Conservation (phyloP, 1,140 invertebrate genomes). For the Cheumatopsyche charites region DNA sequence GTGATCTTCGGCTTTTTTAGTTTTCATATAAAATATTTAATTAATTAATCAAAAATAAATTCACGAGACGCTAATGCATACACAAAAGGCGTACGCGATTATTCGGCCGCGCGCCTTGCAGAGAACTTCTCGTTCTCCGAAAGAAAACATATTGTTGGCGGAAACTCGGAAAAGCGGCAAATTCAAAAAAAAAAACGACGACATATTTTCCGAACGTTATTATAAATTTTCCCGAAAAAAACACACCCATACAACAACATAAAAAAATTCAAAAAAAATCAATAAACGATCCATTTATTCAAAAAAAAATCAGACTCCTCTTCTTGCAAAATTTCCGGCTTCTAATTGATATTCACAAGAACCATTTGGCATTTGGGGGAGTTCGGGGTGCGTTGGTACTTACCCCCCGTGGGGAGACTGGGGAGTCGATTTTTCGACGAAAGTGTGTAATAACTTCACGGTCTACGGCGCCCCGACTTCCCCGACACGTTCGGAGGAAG, state of each 20-base stretch:
- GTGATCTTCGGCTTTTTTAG: too few species aligned
- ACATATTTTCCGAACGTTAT: conserved; percentile 45
- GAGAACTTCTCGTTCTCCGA: conserved; percentile 38
- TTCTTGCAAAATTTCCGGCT: conserved; percentile 41
- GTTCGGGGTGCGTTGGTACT: neutral
- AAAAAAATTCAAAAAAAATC: neutral
- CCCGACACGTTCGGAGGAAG: conserved; percentile 19
- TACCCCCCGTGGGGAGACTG: neutral
- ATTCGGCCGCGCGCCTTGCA: conserved; percentile 23
- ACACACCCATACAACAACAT: neutral
- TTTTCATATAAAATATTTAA: too few species aligned
- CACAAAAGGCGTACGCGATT: neutral
- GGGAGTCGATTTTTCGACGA: conserved; percentile 38
- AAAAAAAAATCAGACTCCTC: conserved; percentile 1
- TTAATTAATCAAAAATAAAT: too few species aligned
- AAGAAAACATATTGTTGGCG: conserved; percentile 48
- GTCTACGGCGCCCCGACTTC: conserved; percentile 25
- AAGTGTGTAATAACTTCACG: conserved; percentile 48
- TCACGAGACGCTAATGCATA: neutral
- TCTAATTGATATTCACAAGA: conserved; percentile 48
- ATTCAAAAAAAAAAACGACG: conserved; percentile 41
- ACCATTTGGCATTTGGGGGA: too few species aligned
- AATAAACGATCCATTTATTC: neutral
- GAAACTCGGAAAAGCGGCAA: conserved; percentile 41
- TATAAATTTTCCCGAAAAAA: neutral